Percentiles rank a stretch among this genome's conserved stretches.
Conservation (phyloP, 2,113 vertebrate species). For the Micronisus gabar region DNA sequence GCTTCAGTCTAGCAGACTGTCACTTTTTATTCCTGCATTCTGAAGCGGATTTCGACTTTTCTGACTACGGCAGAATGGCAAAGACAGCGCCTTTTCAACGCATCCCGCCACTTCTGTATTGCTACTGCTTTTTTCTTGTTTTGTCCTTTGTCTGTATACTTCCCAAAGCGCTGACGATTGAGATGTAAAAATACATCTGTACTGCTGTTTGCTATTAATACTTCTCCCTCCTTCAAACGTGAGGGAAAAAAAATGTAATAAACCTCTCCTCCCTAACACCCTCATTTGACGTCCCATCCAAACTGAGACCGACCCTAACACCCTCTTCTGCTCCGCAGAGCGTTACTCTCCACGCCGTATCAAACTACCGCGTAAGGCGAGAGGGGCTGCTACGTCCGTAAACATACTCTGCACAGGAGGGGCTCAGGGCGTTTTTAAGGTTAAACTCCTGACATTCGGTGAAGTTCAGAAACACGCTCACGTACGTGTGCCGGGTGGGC, state of each 20-base stretch:
- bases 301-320: neutral
- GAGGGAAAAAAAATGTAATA: neutral
- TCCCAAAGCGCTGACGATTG: neutral
- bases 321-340: neutral
- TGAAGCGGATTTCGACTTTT: constrained; percentile 1
- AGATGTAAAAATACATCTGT: neutral
- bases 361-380: neutral
- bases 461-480: neutral
- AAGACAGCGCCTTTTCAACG: neutral
- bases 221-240: neutral
- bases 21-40: neutral
- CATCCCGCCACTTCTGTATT: neutral
- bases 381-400: neutral
- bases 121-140: neutral
- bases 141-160: neutral
- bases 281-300: neutral
- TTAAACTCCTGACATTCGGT: neutral
- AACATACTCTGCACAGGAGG: neutral
- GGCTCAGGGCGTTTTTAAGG: neutral
- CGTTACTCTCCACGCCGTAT: neutral
- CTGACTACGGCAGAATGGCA: neutral
- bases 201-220: neutral
- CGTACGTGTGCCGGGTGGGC: fast-evolving
- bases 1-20: neutral
- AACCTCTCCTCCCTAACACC: neutral